These are phyloP conservation scores for Athene cunicularia DNA, from an alignment of 2,113 vertebrate genomes.

Conservation along the genomic window DNA sequence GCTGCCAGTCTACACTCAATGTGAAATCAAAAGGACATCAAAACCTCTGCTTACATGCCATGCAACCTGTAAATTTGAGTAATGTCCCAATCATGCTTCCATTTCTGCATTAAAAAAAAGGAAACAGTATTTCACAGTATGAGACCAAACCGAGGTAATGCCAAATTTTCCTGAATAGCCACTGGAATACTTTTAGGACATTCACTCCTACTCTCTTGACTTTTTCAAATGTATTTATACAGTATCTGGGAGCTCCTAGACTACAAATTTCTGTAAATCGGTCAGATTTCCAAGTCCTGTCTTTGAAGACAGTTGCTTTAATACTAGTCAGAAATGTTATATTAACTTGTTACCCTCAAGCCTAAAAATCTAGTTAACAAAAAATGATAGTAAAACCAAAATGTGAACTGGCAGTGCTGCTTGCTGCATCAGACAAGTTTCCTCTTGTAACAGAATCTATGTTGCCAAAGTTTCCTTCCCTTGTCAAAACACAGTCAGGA, in stretches of 20 bases:
- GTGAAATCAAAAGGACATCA: neutral
- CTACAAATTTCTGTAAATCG: neutral
- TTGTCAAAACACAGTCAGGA: conserved; percentile 21
- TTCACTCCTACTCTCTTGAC: neutral
- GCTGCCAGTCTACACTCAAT: neutral
- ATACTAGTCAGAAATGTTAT: neutral
- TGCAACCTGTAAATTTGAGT: neutral
- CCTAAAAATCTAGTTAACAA: neutral
- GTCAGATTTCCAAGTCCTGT: neutral
- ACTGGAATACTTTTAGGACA: neutral
- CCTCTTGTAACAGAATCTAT: neutral
- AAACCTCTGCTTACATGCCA: neutral
- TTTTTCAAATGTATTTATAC: neutral
- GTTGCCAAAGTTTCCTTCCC: neutral
- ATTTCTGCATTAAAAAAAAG: neutral
- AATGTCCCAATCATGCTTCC: neutral
- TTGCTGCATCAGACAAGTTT: neutral
- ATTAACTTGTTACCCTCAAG: neutral
- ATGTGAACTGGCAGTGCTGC: neutral
- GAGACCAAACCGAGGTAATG: neutral
- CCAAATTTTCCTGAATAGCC: neutral
- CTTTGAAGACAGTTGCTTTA: neutral
- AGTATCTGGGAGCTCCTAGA: neutral
- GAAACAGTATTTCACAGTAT: neutral
- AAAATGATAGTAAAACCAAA: neutral